These are phyloP conservation scores for Harpalus rufipes DNA, from an alignment of 2,888 invertebrate genomes.

Conservation along the genomic window DNA sequence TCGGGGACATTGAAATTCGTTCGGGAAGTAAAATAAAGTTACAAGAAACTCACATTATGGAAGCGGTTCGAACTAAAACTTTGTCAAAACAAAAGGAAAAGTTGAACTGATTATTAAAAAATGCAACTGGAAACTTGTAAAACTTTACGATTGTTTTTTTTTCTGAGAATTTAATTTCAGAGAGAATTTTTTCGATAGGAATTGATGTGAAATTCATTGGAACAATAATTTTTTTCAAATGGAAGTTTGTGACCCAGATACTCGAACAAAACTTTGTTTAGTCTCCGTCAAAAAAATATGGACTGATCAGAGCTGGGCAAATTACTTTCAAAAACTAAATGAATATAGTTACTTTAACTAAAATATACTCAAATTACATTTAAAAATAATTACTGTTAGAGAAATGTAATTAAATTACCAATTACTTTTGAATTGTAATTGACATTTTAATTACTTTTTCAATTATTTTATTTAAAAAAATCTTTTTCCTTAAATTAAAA, in stretches of 20 bases:
- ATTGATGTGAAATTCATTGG: neutral
- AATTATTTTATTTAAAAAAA: too few species aligned
- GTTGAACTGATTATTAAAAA: conserved; percentile 27
- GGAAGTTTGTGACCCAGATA: neutral
- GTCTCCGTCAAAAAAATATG: too few species aligned
- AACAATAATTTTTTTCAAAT: neutral
- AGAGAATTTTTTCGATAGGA: neutral
- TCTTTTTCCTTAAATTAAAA: too few species aligned
- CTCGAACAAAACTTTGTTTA: too few species aligned
- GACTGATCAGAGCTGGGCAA: too few species aligned
- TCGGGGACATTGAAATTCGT: neutral
- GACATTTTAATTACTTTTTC: too few species aligned
- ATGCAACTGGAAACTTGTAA: conserved; percentile 2
- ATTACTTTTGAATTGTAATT: too few species aligned
- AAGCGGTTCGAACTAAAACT: conserved; percentile 17
- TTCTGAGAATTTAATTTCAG: neutral
- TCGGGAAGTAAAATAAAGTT: neutral
- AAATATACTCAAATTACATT: too few species aligned
- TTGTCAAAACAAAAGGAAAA: conserved; percentile 10
- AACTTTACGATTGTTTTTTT: neutral
- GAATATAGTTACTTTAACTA: too few species aligned
- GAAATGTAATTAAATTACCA: too few species aligned
- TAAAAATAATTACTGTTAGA: too few species aligned
- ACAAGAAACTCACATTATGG: conserved; percentile 14
- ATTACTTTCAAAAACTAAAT: too few species aligned